These are phyloP conservation scores for Meles meles DNA, from an alignment of 2,113 vertebrate species.

Conservation along the genomic window DNA sequence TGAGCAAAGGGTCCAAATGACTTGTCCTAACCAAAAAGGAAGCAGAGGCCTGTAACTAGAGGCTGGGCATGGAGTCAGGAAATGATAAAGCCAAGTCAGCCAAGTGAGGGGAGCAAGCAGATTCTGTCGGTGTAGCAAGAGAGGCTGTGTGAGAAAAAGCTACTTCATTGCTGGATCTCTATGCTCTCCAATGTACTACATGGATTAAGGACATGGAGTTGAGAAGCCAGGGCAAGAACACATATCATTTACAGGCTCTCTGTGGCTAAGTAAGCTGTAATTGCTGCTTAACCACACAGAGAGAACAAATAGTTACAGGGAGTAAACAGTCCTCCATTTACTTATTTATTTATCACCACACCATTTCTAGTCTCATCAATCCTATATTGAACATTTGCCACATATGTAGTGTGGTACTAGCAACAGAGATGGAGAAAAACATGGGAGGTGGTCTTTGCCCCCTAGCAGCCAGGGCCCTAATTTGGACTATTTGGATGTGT, in stretches of 20 bases:
- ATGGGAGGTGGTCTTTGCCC: neutral
- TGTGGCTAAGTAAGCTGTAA: neutral
- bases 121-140: neutral
- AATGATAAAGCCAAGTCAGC: neutral
- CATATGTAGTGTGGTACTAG: neutral
- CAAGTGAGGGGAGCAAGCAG: fast-evolving
- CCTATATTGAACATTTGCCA: neutral
- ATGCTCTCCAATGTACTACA: neutral
- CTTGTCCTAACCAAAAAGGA: neutral
- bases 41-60: neutral
- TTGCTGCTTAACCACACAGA: neutral
- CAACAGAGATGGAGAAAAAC: neutral
- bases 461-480: neutral
- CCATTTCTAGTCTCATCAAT: neutral
- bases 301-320: neutral
- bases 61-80: neutral
- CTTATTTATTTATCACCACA: neutral
- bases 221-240: neutral
- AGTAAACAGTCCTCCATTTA: neutral
- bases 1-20: neutral
- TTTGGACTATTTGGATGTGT: neutral
- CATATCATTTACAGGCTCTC: neutral
- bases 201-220: neutral
- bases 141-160: neutral
- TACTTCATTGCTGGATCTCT: neutral